Base-by-base conservation (phyloP, 2,113 vertebrate genomes). In the Azemiops feae region DNA sequence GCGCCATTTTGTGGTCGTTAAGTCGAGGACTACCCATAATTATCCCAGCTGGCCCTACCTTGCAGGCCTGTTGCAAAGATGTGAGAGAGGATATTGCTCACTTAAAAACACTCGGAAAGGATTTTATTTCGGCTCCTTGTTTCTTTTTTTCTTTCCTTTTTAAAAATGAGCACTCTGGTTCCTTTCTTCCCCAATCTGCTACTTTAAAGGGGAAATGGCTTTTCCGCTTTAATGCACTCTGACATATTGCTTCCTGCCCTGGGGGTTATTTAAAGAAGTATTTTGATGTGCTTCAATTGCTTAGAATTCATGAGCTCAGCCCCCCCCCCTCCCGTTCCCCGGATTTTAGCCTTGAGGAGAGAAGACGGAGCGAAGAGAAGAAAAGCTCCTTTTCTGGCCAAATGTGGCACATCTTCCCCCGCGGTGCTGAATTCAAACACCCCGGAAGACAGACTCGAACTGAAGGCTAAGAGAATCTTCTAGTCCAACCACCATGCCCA, bases 311-410 rank as follows among this genome's bases (percentile, higher is more conserved):
- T 74, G 64, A 74, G 64, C 69, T 74, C 69, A 74, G 30, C 60
- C 20, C 3, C 27, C 10, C 8, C 25, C 4, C 20, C 0, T 5
- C 23, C 23, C 22, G 0, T 0, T 3, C 27, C 27, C 3, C 25
- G 0, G 3, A 69, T 69, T 69, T 7, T 39, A 74, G n/a, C 69
- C 69, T 20, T 74, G 2, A 74, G 69, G 69, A 18, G n/a, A 1
- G 18, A 8, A 74, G 16, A 16, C 8, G 69, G 69, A 34, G n/a
- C 2, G 16, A 20, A 74, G 69, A 54, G 53, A 54, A 50, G 47
- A 9, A 8, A 50, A 2, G 12, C 64, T 69, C 30, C 30, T 14
- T n/a, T 69, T 69, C 16, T 74, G 69, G n/a, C 69, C 69, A 34
- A 16, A 39, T 74, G 14, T n/a, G n/a, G n/a, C 0, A 1, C 30